Conservation (phyloP, 2,888 invertebrate genomes). For the Hydrotaea cyrtoneurina region DNA sequence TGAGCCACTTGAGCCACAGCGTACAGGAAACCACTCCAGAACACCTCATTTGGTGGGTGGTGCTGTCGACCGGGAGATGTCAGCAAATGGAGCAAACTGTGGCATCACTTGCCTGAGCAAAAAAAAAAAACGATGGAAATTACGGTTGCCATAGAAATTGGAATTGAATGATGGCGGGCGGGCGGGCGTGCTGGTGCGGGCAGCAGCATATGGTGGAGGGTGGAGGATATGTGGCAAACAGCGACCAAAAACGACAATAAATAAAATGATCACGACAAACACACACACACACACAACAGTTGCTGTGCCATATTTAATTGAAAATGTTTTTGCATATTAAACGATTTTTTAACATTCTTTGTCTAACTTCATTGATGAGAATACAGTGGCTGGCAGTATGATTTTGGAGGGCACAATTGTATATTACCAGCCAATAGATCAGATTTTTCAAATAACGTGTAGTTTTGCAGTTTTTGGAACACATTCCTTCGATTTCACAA, state of each 20-base stretch:
- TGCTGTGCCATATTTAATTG: conserved; percentile 78
- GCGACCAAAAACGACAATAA: conserved; percentile 40
- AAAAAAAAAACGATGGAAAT: conserved; percentile 62
- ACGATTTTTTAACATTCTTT: conserved; percentile 73
- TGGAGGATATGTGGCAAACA: neutral
- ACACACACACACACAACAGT: conserved; percentile 47
- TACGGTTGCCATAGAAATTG: conserved; percentile 46
- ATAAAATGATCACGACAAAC: conserved; percentile 34
- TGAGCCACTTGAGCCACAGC: too few relatives aligned
- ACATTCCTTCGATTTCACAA: too few relatives aligned
- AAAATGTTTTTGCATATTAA: conserved; percentile 80
- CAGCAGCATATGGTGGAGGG: neutral
- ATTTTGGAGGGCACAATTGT: too few relatives aligned
- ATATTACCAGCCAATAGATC: too few relatives aligned
- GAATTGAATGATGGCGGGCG: neutral
- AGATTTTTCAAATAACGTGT: too few relatives aligned
- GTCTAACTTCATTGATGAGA: neutral
- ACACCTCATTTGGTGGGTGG: neutral
- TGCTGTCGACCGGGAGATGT: neutral
- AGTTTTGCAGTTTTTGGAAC: too few relatives aligned
- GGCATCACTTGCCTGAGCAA: conserved; percentile 27
- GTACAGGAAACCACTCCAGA: too few relatives aligned
- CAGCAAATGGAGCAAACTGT: conserved; percentile 23
- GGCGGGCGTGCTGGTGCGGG: conserved; percentile 16
- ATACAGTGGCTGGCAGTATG: too few relatives aligned